These are phyloP conservation scores for Vanessa tameamea DNA, from an alignment of 1,140 invertebrate genomes.

Conservation along the genomic window DNA sequence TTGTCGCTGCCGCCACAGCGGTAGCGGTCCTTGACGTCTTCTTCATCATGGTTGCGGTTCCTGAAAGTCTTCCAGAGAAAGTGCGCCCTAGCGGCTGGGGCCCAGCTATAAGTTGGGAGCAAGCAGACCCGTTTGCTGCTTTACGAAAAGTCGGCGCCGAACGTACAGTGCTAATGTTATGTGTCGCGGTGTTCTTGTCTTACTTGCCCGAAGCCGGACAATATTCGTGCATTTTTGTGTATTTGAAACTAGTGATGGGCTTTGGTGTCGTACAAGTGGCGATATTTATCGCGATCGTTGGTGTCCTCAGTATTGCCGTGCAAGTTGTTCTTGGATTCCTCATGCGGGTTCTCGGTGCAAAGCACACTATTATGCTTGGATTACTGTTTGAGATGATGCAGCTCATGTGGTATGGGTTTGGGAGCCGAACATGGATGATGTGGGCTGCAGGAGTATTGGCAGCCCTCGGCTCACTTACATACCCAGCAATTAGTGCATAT, in stretches of 20 bases:
- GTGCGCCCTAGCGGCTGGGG: conserved; percentile 89
- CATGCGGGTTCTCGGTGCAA: conserved; percentile 93
- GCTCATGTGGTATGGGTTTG: conserved; percentile 97
- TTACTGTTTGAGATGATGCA: conserved; percentile 98
- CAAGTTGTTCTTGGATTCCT: conserved; percentile 95
- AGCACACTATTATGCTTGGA: conserved; percentile 98
- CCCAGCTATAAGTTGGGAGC: conserved; percentile 95
- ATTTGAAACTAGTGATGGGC: conserved; percentile 98
- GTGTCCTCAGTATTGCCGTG: conserved; percentile 96
- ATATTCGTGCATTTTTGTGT: conserved; percentile 99
- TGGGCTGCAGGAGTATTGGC: conserved; percentile 98
- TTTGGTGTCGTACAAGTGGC: conserved; percentile 97
- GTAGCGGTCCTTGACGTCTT: conserved; percentile 98
- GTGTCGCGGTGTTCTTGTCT: conserved; percentile 97
- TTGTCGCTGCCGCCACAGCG: conserved; percentile 97
- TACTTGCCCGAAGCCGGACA: conserved; percentile 99
- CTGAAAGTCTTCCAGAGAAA: conserved; percentile 98
- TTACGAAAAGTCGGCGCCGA: conserved; percentile 96
- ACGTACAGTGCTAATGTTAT: conserved; percentile 97
- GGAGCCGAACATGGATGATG: conserved; percentile 92
- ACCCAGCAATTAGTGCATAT: conserved; percentile 99
- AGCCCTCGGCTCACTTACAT: conserved; percentile 96
- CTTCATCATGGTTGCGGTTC: conserved; percentile 98
- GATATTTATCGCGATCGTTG: conserved; percentile 98
- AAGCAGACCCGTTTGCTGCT: conserved; percentile 98